Base-by-base conservation (phyloP, 2,113 vertebrate genomes). In the Xiphophorus maculatus region DNA sequence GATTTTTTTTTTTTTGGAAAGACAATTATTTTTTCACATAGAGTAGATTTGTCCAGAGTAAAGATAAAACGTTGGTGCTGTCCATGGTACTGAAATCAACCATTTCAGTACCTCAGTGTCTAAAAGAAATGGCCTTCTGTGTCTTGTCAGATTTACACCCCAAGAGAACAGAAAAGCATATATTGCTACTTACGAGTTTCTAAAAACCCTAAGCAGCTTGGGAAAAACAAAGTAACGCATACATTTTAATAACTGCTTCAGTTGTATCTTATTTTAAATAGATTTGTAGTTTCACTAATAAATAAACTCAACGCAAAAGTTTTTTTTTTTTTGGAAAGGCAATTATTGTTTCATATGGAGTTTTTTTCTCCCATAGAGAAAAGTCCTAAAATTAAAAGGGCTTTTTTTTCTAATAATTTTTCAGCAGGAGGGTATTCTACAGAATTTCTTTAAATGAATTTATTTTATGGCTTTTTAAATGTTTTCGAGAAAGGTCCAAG, bases 1-100 rank as follows among this genome's bases (percentile, higher is more conserved):
- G 28, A 28, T 28, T 28, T 28, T 28, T 28, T 28, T 28, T 28
- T 28, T 28, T 28, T 28, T 28, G 28, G 28, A 28, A 28, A 28
- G 28, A 28, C 28, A 28, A 28, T 28, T 28, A 28, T 28, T 28
- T 28, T 28, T 28, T 28, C 28, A 28, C 28, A 28, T 28, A 28
- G 35, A 42, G 33, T 22, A 37, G 27, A 17, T 54, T 58, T 69
- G 44, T 58, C 2, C 22, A 9, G 25, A n/a, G 2, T 58, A 58
- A 3, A n/a, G 51, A 58, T 48, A 2, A 48, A 48, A 32, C 13
- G 7, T 25, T 15, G 35, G 28, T 14, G 7, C 61, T 64, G 19
- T 63, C 71, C 40, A 1, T 74, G 62, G 63, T 66, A 29, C 72
- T 74, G 72, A 74, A 51, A 60, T 11, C 19, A 17, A 63, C 27